These are phyloP conservation scores for Carcinoscorpius rotundicauda DNA, from an alignment of 1,140 invertebrate species.

Conservation along the genomic window DNA sequence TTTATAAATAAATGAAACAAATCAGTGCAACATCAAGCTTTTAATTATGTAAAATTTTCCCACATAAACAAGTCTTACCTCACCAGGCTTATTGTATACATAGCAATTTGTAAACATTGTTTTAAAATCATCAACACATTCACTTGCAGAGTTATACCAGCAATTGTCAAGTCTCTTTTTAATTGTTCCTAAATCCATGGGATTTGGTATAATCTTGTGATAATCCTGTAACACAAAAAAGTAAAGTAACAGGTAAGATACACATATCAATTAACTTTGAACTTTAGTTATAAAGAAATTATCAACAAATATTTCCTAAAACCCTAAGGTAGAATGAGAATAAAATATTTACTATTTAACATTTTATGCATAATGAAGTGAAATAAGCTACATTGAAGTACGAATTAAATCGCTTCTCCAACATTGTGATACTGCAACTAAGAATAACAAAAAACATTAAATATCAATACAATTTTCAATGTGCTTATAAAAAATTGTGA, in stretches of 20 bases:
- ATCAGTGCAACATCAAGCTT: not conserved
- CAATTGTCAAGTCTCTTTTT: conserved; percentile 94
- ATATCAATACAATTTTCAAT: too few species aligned
- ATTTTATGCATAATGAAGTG: too few species aligned
- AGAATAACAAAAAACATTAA: too few species aligned
- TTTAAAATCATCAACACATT: conserved; percentile 97
- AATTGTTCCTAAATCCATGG: conserved; percentile 97
- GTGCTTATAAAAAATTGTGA: too few species aligned
- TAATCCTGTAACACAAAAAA: conserved; percentile 58
- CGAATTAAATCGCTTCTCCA: too few species aligned
- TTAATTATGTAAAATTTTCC: not conserved
- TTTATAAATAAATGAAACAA: not conserved
- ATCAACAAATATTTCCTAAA: too few species aligned
- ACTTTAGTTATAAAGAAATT: too few species aligned
- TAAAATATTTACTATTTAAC: too few species aligned
- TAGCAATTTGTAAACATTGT: conserved; percentile 99
- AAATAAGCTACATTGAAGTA: too few species aligned
- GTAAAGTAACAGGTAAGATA: not conserved
- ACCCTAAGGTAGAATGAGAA: too few species aligned
- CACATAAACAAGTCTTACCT: conserved; percentile 35
- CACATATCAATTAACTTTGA: conserved; percentile 8
- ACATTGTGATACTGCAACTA: too few species aligned
- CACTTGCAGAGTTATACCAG: conserved; percentile 89
- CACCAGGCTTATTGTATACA: conserved; percentile 95
- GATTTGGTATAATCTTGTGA: conserved; percentile 87